Evolutionary conservation across 2,113 vertebrate species (phyloP).

Genomic region (Dipodomys spectabilis): DNA sequence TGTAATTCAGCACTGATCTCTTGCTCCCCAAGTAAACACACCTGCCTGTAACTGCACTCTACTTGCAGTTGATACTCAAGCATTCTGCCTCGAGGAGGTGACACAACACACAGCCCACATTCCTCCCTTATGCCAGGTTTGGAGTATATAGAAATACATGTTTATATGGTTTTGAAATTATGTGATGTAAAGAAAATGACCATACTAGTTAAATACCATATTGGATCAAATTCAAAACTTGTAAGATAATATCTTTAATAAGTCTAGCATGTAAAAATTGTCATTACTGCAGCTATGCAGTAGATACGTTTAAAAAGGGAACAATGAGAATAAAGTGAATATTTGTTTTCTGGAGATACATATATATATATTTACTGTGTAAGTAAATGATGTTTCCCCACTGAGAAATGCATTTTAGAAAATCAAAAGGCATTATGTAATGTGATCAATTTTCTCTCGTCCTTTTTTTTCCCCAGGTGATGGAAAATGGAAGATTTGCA

Average conservation of each 20-base stretch:
- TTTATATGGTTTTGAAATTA: not conserved
- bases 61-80: no score
- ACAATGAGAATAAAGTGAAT: conserved; percentile 34
- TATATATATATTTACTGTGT: not conserved
- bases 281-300: not conserved
- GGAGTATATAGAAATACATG: not conserved
- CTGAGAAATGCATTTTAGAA: conserved; percentile 39
- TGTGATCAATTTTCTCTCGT: conserved; percentile 61
- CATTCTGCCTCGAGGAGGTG: no score
- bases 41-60: no score
- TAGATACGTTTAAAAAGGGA: conserved; percentile 39
- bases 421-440: conserved; percentile 46
- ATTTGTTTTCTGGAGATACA: conserved; percentile 9
- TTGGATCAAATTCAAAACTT: conserved; percentile 11
- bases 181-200: conserved; percentile 16
- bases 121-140: no score
- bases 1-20: no score
- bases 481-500: conserved; percentile 98
- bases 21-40: no score
- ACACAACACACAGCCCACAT: no score
- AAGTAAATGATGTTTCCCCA: conserved; percentile 24
- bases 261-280: conserved; percentile 4
- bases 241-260: not conserved
- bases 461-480: conserved; percentile 89
- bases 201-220: conserved; percentile 24